Evolutionary conservation across 1,140 invertebrate species (phyloP).

Genomic region (Aphelinus atriplicis): DNA sequence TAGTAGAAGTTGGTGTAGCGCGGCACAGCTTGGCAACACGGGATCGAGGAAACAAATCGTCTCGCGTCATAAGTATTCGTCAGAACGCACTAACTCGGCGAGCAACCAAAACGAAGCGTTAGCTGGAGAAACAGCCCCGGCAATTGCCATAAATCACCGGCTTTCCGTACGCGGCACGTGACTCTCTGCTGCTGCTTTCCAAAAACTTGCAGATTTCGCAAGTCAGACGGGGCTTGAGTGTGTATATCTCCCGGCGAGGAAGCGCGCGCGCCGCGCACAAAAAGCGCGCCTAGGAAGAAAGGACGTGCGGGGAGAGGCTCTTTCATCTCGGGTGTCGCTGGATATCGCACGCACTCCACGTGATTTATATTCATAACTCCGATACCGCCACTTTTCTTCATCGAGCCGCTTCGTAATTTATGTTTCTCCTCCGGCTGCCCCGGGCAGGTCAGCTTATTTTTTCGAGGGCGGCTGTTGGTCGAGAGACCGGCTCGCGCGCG

Average conservation of each 20-base stretch:
- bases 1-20: no score
- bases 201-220: constrained; percentile 13
- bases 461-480: constrained; percentile 10
- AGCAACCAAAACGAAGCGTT: no score
- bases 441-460: constrained; percentile 12
- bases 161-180: neutral
- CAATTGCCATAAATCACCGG: constrained; percentile 2
- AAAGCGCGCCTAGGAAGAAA: constrained; percentile 35
- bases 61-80: no score
- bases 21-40: no score
- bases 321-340: neutral
- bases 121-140: no score
- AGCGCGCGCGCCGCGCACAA: neutral
- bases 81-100: no score
- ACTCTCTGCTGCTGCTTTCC: neutral
- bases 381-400: constrained; percentile 45
- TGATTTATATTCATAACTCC: constrained; percentile 63
- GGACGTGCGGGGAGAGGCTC: constrained; percentile 35
- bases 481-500: no score
- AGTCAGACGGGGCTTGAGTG: neutral
- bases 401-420: constrained; percentile 51
- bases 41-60: no score
- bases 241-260: neutral
- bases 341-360: constrained; percentile 15
- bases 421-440: constrained; percentile 10